Base-by-base conservation (phyloP, 2,888 invertebrate genomes). In the Polyommatus icarus region DNA sequence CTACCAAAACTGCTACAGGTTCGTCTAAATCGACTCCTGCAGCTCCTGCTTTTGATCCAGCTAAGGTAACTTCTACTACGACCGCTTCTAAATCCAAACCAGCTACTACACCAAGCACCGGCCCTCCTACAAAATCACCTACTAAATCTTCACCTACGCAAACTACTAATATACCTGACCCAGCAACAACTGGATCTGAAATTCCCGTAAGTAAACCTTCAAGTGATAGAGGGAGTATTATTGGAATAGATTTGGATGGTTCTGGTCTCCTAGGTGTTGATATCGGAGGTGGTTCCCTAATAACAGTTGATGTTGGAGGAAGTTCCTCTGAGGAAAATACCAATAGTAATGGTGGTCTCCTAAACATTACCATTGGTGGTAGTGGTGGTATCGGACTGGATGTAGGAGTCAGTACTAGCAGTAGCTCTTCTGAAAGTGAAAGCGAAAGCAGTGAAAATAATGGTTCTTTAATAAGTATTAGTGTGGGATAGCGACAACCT, bases 391-490 rank as follows among this genome's bases (percentile, higher is more conserved):
- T 73, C 12, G 73, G 73, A 24, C 20, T 40, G 24, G 46, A 46
- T 15, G 10, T 46, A 46, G 73, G 46, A 24, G 15, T 24, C 15
- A 2, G n/a, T 40, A 32, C 32, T 32, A 72, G 50, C 18, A 50
- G 50, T 29, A 54, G 50, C 50, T 54, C 24, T 29, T 75, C 75
- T 50, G 73, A 73, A 20, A 73, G 73, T 73, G 54, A 54, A 18
- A 36, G 36, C 24, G 71, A 71, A 40, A 40, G 40, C 18, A 24
- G 40, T 20, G 72, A 72, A 72, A 72, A 72, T 40, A 40, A 40
- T 32, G 40, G 40, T 40, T 40, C 72, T 40, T 32, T 67, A 29
- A 6, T 67, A 32, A 67, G 6, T 67, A 15, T 32, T 29, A 67
- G 5, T 32, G 18, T 67, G 4, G 67, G 67, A 29, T 67, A 67